Conservation (phyloP, 2,888 invertebrate genomes). For the Petrolisthes cinctipes region DNA sequence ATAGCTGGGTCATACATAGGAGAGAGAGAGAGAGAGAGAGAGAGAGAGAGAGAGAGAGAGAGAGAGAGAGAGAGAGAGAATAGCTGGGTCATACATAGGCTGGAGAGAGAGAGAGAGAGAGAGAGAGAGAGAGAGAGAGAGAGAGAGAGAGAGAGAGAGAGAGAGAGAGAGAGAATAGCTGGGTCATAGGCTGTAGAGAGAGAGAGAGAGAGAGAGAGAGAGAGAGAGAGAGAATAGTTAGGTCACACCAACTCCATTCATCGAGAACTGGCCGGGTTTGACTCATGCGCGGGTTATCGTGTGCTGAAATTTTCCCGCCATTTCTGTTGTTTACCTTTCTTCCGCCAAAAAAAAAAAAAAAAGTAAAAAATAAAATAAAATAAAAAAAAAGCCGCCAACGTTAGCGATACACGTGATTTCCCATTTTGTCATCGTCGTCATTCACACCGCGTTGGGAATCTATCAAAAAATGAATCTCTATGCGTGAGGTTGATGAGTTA, state of each 20-base stretch:
- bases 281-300: too few relatives aligned
- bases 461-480: too few relatives aligned
- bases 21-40: background rate
- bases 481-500: too few relatives aligned
- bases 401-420: too few relatives aligned
- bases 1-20: background rate
- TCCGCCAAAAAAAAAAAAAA: too few relatives aligned
- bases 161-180: background rate
- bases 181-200: background rate
- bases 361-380: too few relatives aligned
- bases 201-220: background rate
- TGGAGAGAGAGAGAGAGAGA: slow-evolving; percentile 18
- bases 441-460: too few relatives aligned
- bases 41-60: background rate
- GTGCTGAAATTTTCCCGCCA: too few relatives aligned
- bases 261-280: too few relatives aligned
- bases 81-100: background rate
- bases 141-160: slow-evolving; percentile 20
- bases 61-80: slow-evolving; percentile 16
- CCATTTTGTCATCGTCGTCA: too few relatives aligned
- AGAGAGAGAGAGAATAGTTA: background rate
- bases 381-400: too few relatives aligned
- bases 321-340: too few relatives aligned
- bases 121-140: background rate
- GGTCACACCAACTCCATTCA: background rate